Evolutionary conservation across 2,113 vertebrate species (phyloP).

Genomic region (rabbit (Oryctolagus cuniculus)): mOryCun1.1 NC_091433.1:28747001-28747500

Average conservation of each 20-base stretch:
- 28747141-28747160: rapidly evolving
- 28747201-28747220: not conserved
- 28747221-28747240: not conserved
- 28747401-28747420: no score
- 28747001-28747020: not conserved
- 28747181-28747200: not conserved
- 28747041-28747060: not conserved
- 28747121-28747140: not conserved
- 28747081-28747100: not conserved
- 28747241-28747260: not conserved
- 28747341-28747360: no score
- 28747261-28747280: not conserved
- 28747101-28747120: not conserved
- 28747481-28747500: not conserved
- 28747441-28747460: not conserved
- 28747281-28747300: not conserved
- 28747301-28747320: not conserved
- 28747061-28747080: not conserved
- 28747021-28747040: not conserved
- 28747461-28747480: not conserved
- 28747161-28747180: not conserved
- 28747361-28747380: no score
- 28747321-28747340: no score
- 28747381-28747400: no score
- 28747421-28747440: no score